phyloP scores from a whole-genome alignment of 2,888 invertebrate genomes.

The Sceliomorpha sp. region DNA sequence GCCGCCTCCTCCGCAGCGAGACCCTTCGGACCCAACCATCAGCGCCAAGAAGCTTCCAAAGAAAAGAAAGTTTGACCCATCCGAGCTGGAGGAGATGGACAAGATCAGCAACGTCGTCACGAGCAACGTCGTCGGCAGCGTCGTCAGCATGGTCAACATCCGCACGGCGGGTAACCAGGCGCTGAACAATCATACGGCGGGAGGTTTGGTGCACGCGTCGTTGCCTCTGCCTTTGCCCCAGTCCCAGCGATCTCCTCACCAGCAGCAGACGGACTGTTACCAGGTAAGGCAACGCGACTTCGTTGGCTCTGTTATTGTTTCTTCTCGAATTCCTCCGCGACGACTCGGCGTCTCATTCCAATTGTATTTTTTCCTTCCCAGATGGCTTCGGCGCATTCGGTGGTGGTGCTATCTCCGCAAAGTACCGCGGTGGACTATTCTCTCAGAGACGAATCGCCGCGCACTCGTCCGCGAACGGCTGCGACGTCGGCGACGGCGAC shows the following conservation, averaged over 20 bases:
- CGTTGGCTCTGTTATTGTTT: neutral
- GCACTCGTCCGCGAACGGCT: constrained; percentile 73
- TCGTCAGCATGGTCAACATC: constrained; percentile 77
- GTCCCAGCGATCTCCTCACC: constrained; percentile 68
- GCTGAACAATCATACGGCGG: no score
- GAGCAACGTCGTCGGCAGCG: constrained; percentile 80
- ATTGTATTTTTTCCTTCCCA: constrained; percentile 32
- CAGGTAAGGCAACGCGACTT: no score
- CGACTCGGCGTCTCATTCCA: no score
- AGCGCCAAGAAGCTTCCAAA: constrained; percentile 90
- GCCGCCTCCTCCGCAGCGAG: constrained; percentile 83
- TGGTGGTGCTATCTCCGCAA: constrained; percentile 82
- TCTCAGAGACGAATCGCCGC: constrained; percentile 77
- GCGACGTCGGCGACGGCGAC: no score
- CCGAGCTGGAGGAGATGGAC: constrained; percentile 87
- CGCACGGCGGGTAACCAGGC: constrained; percentile 63
- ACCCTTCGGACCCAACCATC: constrained; percentile 76
- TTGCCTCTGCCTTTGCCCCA: constrained; percentile 59
- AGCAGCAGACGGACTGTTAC: constrained; percentile 70
- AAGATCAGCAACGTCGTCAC: constrained; percentile 75
- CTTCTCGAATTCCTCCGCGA: neutral
- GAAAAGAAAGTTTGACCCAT: constrained; percentile 93
- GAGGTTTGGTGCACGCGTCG: constrained; percentile 63
- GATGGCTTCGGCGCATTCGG: constrained; percentile 70
- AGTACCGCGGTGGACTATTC: constrained; percentile 84